Evolutionary conservation across 2,113 vertebrate genomes (phyloP), one percentile per base, ranked within the genome.

Genomic region (Potamarius usumacintae): DNA sequence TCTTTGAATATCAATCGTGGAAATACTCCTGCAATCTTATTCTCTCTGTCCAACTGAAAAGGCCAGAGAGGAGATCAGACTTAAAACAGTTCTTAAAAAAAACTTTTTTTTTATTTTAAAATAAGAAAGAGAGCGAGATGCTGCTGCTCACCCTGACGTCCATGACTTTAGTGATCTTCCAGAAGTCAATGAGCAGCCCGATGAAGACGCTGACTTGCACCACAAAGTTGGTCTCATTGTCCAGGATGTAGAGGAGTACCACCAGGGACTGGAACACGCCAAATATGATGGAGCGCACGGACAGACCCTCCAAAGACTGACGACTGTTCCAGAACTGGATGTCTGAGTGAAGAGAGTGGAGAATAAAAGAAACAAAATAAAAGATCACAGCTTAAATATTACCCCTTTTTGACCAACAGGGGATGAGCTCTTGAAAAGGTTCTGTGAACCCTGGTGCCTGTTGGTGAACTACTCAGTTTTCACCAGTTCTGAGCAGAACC

Each of bases 91-190:
- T 34, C 17, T 63, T 42, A 34, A 8, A 15, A 25, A 50, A 53
- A 12, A 30, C 2, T 53, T 5, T 5, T 53, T 53, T 9, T 9
- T 53, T 30, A 30, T 30, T 30, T 30, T 30, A 30, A 30, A 30
- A 30, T 30, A 30, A 30, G 30, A 30, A 30, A 30, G 30, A 30
- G 30, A 30, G 30, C 30, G 30, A 30, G 55, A 17, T 12, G 50
- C 30, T 74, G 3, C 18, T 65, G 91, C 97, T 95, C 89, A 99
- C 97, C 95, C 89, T 96, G 88, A 99, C 97, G 0, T 99, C 97
- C 97, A 99, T 99, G 94, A 99, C 98, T 92, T 99, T 99, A 82
- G 98, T 99, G 92, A 99, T 99, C 95, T 99, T 99, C 98, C 98
- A 99, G 92, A 99, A 95, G 91, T 99, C 98, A 0, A 99, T 99